These are phyloP conservation scores for Halcyon smyrnensis DNA, from an alignment of 2,797 vertebrate genomes.

Conservation along the genomic window DNA sequence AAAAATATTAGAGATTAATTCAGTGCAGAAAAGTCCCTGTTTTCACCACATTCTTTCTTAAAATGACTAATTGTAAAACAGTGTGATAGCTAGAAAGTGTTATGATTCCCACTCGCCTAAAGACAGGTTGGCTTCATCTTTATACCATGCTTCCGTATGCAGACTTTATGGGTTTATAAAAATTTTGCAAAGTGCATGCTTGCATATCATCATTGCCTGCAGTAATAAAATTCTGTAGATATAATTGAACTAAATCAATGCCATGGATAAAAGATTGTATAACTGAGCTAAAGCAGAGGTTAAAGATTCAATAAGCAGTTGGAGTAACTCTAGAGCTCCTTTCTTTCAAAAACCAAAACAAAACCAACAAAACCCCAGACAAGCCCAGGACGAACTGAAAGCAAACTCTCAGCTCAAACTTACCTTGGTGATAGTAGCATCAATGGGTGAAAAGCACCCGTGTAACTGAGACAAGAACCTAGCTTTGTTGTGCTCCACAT, in stretches of 20 bases:
- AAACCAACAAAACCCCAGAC: neutral
- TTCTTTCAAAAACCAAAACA: neutral
- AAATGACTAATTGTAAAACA: neutral
- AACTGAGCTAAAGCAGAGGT: neutral
- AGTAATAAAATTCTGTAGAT: neutral
- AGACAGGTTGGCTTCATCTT: neutral
- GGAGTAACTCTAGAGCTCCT: neutral
- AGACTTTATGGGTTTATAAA: neutral
- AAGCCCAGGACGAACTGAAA: neutral
- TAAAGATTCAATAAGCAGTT: neutral
- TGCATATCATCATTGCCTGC: neutral
- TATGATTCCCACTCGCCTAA: neutral
- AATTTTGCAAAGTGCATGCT: neutral
- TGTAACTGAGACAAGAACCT: neutral
- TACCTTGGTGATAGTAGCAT: neutral
- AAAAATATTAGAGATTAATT: neutral
- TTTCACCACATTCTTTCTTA: neutral
- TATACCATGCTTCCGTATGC: neutral
- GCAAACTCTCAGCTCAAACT: neutral
- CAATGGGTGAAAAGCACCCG: neutral
- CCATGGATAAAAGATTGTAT: neutral
- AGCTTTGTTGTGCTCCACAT: neutral
- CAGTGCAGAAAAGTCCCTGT: neutral
- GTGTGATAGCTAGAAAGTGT: neutral
- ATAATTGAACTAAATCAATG: neutral